phyloP scores from a whole-genome alignment of 2,888 invertebrate genomes.

The Aphelenchoides bicaudatus region DNA sequence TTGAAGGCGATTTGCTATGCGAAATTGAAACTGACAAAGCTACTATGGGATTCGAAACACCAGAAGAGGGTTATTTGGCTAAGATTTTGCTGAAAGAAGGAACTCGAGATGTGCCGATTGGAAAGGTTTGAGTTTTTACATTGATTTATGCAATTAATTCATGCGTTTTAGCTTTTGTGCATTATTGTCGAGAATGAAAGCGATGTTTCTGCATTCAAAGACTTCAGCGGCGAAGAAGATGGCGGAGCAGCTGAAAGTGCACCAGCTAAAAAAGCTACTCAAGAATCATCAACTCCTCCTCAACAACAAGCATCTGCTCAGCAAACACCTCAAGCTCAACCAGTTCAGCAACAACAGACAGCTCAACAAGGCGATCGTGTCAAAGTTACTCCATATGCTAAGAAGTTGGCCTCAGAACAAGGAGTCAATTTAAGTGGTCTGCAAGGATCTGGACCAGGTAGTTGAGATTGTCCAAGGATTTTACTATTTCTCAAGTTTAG shows the following conservation, averaged over 20 bases:
- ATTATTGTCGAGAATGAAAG: slow-evolving; percentile 83
- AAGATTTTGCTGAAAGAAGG: slow-evolving; percentile 86
- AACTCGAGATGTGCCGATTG: slow-evolving; percentile 85
- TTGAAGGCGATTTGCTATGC: slow-evolving; percentile 92
- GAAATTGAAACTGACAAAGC: slow-evolving; percentile 99
- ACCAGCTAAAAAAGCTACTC: slow-evolving; percentile 24
- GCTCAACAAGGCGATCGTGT: slow-evolving; percentile 68
- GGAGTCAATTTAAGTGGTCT: slow-evolving; percentile 66
- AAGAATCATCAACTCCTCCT: slow-evolving; percentile 26
- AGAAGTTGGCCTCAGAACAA: slow-evolving; percentile 76
- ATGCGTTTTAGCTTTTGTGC: slow-evolving; percentile 74
- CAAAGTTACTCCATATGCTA: slow-evolving; percentile 89
- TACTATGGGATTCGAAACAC: slow-evolving; percentile 97
- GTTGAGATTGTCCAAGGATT: too few species aligned
- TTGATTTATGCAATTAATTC: background rate
- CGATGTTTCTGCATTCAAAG: slow-evolving; percentile 84
- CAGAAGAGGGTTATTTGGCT: slow-evolving; percentile 93
- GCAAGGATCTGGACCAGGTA: slow-evolving; percentile 63
- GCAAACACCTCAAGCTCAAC: slow-evolving; percentile 16
- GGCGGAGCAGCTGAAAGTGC: slow-evolving; percentile 26
- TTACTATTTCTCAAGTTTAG: too few species aligned
- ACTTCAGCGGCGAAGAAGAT: slow-evolving; percentile 65
- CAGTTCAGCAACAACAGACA: slow-evolving; percentile 53
- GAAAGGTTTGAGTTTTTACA: slow-evolving; percentile 68
- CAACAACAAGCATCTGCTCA: slow-evolving; percentile 23